Evolutionary conservation across 2,797 vertebrate genomes (phyloP), one percentile per base, ranked within the genome.

Genomic region (Limosa lapponica): DNA sequence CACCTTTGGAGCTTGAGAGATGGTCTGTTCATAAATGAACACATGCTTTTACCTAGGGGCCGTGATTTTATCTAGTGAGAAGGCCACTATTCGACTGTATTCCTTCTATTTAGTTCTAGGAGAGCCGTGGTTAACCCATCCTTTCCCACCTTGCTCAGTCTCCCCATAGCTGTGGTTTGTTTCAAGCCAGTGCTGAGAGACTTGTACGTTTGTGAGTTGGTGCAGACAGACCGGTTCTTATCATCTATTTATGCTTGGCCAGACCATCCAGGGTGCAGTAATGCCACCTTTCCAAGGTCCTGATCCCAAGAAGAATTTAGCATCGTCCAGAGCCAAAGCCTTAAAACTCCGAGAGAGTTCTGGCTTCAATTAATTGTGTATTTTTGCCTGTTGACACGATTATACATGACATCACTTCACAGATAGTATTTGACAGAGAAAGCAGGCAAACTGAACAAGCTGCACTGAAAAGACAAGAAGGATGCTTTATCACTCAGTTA

Each of bases 361-460:
- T 88, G 28, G 28, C 51, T 80, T 77, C 58, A 41, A 23, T 0
- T 1, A 85, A 18, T 37, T 75, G 17, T 64, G 9, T 75, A 6
- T 41, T 92, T 94, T 88, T 91, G 46, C 66, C 43, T 74, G 66
- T 86, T 96, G 87, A 94, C 23, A 2, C 8, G 28, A 90, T 88
- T 90, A 61, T 66, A 93, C 23, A 16, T 89, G 49, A 58, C 61
- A 86, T 88, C 54, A 89, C 32, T 74, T 67, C 67, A 61, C 5
- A 3, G 87, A 44, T 77, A 87, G 37, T 64, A 71, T 84, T 94
- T 90, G 87, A 81, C 64, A 71, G 49, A 91, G 79, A 41, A 90
- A 81, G 77, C 46, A 64, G 84, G 70, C 88, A 96, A 96, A 96
- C 81, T 72, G 88, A 96, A 43, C 57, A 84, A 94, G 28, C 57